These are phyloP conservation scores for Orthosia gothica DNA, from an alignment of 2,888 invertebrate species.

Conservation along the genomic window DNA sequence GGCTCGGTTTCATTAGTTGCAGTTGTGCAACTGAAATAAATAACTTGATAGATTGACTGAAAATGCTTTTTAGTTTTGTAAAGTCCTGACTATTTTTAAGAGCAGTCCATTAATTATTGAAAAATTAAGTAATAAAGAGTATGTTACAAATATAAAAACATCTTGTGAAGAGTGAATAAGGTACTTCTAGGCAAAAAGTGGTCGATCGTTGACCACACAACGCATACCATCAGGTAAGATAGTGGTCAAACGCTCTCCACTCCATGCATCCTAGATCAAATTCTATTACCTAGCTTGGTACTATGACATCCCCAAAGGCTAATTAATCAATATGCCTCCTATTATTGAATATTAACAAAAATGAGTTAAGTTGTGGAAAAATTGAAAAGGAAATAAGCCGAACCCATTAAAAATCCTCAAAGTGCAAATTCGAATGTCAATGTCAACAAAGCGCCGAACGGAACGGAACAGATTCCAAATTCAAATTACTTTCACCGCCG, in stretches of 20 bases:
- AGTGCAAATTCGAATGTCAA: constrained; percentile 1
- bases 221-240: background rate
- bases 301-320: too few species aligned
- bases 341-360: background rate
- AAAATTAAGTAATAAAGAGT: background rate
- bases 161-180: background rate
- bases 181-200: background rate
- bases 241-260: background rate
- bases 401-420: background rate
- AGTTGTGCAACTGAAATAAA: constrained; percentile 15
- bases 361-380: background rate
- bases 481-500: constrained; percentile 58
- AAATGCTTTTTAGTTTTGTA: background rate
- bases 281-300: background rate
- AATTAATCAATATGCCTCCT: too few species aligned
- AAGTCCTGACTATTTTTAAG: too few species aligned
- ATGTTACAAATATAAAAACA: background rate
- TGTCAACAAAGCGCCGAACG: constrained; percentile 9
- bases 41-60: background rate
- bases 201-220: background rate
- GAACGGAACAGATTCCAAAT: constrained; percentile 37
- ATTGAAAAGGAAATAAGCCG: background rate
- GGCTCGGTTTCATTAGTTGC: constrained; percentile 14
- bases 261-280: too few species aligned
- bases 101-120: too few species aligned